Percentiles rank a stretch among this genome's conserved stretches.
These are phyloP conservation scores for Trematomus loennbergii DNA, from an alignment of 2,113 vertebrate genomes.

Conservation along the genomic window DNA sequence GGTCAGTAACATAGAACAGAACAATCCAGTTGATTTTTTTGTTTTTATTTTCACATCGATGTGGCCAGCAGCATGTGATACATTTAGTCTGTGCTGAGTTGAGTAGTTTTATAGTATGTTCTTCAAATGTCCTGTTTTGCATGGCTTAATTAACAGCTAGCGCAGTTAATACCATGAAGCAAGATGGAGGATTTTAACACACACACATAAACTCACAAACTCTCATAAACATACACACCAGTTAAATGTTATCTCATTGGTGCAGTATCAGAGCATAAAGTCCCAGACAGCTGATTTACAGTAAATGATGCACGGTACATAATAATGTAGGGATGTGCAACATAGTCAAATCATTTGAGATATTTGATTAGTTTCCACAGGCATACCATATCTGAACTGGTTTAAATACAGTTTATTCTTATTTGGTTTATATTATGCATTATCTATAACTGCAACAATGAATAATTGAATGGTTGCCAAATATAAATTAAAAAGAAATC, in stretches of 20 bases:
- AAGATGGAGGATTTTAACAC: slow-evolving; percentile 19
- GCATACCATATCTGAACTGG: not conserved
- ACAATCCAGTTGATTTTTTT: not conserved
- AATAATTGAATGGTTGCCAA: no score
- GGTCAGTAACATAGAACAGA: slow-evolving; percentile 9
- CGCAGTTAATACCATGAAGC: slow-evolving; percentile 61
- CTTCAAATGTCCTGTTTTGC: slow-evolving; percentile 52
- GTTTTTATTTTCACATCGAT: not conserved
- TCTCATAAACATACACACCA: slow-evolving; percentile 4
- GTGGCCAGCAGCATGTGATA: not conserved
- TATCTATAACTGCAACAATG: not conserved
- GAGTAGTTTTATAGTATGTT: slow-evolving; percentile 10
- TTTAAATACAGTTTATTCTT: not conserved
- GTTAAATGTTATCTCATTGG: no score
- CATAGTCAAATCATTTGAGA: not conserved
- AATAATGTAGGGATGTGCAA: not conserved
- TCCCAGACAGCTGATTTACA: not conserved
- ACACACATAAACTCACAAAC: slow-evolving; percentile 1
- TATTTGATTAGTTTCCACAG: not conserved
- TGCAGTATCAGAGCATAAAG: not conserved
- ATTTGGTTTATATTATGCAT: not conserved
- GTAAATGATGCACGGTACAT: no score
- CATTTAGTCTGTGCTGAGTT: not conserved
- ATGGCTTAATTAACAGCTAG: slow-evolving; percentile 70
- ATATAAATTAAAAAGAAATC: not conserved